A percentile compares a stretch with the other conserved stretches of the same genome.
Evolutionary conservation across 2,888 invertebrate species (phyloP).

Genomic region (Acronicta alni): DNA sequence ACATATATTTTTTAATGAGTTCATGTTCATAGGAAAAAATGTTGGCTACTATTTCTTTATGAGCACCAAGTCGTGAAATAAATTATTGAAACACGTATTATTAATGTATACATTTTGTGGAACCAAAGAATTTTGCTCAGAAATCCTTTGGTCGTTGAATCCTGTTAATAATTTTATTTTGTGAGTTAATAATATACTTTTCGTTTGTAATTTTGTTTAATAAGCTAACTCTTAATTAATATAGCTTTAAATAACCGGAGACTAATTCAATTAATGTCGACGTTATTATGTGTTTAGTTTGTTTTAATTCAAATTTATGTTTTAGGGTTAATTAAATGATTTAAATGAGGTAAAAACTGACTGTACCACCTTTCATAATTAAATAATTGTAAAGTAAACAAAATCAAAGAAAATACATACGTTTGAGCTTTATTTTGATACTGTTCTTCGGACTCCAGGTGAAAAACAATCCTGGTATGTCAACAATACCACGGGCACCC

Average conservation of each 20-base stretch:
- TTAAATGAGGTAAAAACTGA: no score
- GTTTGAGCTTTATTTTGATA: conserved; percentile 88
- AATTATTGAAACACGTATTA: no score
- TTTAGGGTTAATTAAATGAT: conserved; percentile 22
- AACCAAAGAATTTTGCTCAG: no score
- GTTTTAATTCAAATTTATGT: conserved; percentile 22
- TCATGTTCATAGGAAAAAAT: no score
- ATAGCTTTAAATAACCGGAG: neutral
- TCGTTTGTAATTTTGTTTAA: neutral
- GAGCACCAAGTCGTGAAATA: no score
- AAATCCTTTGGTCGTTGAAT: neutral
- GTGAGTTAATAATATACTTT: neutral
- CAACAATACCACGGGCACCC: conserved; percentile 84
- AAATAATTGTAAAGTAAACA: neutral
- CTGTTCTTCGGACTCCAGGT: conserved; percentile 86
- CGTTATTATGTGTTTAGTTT: conserved; percentile 9
- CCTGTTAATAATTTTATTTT: neutral
- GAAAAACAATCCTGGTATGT: conserved; percentile 83
- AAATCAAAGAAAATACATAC: conserved; percentile 67
- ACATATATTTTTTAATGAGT: no score
- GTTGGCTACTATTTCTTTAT: no score
- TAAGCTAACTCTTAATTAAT: conserved; percentile 12
- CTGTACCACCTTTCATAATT: no score
- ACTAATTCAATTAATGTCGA: neutral
- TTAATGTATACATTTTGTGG: no score